Percentiles rank a stretch among this genome's conserved stretches.
phyloP scores from a whole-genome alignment of 2,797 vertebrate genomes.

The Oceanodroma leucorhoa region DNA sequence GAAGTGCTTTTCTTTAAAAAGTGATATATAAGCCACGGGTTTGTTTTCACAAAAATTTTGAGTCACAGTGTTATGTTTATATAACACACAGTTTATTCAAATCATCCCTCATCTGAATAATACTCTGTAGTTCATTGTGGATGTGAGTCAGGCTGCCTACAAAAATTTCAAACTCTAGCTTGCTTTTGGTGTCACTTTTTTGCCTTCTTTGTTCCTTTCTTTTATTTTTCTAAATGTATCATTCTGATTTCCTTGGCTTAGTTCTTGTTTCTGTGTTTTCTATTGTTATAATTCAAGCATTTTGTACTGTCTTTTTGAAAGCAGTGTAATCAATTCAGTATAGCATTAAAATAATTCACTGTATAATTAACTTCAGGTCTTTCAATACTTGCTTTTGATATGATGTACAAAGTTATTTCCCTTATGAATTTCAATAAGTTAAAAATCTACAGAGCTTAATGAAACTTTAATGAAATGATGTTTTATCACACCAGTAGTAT shows the following conservation, averaged over 20 bases:
- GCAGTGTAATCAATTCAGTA: not conserved
- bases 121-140: not conserved
- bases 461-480: not conserved
- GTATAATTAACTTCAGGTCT: conserved; percentile 16
- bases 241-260: not conserved
- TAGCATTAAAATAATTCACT: conserved; percentile 12
- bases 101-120: not conserved
- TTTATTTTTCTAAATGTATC: not conserved
- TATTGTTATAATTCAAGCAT: not conserved
- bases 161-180: not conserved
- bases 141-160: not conserved
- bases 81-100: not conserved
- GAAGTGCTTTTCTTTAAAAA: not conserved
- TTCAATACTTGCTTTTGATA: conserved; percentile 4
- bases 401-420: not conserved
- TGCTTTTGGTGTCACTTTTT: not conserved
- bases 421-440: conserved; percentile 3
- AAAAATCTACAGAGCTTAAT: not conserved
- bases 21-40: not conserved
- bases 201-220: not conserved
- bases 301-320: conserved; percentile 2
- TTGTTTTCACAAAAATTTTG: not conserved
- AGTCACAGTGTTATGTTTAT: not conserved
- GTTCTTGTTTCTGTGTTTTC: not conserved
- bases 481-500: not conserved